phyloP scores from a whole-genome alignment of 1,140 invertebrate genomes.

The Dreissena rostriformis region DNA sequence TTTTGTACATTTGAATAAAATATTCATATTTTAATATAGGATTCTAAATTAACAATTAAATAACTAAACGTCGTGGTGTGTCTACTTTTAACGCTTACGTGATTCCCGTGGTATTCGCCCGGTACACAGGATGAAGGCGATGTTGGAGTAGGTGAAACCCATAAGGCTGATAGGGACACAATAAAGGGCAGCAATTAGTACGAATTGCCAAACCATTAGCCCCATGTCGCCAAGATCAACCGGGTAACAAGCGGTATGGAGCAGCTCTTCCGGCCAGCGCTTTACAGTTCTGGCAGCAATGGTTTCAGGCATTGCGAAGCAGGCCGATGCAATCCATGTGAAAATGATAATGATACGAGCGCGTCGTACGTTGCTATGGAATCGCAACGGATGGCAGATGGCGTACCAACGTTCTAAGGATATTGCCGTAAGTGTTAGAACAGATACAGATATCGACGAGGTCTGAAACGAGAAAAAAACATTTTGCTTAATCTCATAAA shows the following conservation, averaged over 20 bases:
- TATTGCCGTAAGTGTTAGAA: slow-evolving; percentile 94
- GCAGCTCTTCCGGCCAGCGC: slow-evolving; percentile 1
- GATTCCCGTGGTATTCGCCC: background rate
- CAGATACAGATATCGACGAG: slow-evolving; percentile 94
- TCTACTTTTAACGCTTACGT: background rate
- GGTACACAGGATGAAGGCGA: slow-evolving; percentile 19
- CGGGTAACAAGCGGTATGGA: slow-evolving; percentile 32
- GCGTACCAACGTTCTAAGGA: slow-evolving; percentile 96
- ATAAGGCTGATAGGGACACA: slow-evolving; percentile 27
- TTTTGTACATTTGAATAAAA: background rate
- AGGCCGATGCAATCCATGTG: slow-evolving; percentile 84
- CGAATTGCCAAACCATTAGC: slow-evolving; percentile 25
- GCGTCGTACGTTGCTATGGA: slow-evolving; percentile 87
- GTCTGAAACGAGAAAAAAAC: slow-evolving; percentile 84
- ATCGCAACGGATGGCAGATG: slow-evolving; percentile 94
- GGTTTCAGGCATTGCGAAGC: slow-evolving; percentile 24
- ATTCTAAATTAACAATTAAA: background rate
- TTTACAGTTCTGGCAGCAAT: slow-evolving; percentile 3
- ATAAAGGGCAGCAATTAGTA: slow-evolving; percentile 30
- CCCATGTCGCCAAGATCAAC: background rate
- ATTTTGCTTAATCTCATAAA: too few species aligned
- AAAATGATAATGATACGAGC: slow-evolving; percentile 90
- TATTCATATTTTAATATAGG: background rate
- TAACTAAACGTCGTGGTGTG: background rate
- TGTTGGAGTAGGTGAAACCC: slow-evolving; percentile 39